Base-by-base conservation (phyloP, 2,888 invertebrate species). In the Campoplex capitator region DNA sequence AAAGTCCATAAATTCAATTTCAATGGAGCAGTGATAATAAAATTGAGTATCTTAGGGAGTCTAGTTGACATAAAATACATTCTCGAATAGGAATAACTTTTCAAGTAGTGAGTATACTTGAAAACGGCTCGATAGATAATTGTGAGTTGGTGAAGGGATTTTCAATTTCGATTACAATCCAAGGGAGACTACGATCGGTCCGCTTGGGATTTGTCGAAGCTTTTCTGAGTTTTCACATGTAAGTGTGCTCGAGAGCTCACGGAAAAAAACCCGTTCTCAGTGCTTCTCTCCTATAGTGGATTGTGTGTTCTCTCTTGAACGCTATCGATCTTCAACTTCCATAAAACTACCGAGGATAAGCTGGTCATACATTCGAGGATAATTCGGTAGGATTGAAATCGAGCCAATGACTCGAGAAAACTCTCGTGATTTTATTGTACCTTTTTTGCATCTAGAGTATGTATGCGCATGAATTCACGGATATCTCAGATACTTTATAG, bases 331-430 rank as follows among this genome's bases (percentile, higher is more conserved):
- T 86, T 86, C 83, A 86, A 85, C 86, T 86, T 82, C 84, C 83
- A 88, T 86, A 88, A 88, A 88, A 88, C 86, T 88, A 86, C 74
- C 84, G 81, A 62, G 84, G 86, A 84, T 88, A 88, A 88, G 82
- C 88, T 67, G 88, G 86, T 88, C 88, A 83, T 88, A 86, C 83
- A 88, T 88, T 88, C 67, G 67, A 79, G 86, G 86, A 86, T 88
- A 84, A 87, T 86, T 85, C 82, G 77, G 84, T 62, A 73, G 83
- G 84, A 88, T 88, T 88, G 88, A 88, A 88, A 88, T 88, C 84
- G 87, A 88, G 84, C 88, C 88, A 88, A 86, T 88, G 88, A 88
- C 88, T 88, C 86, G 86, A 84, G 83, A 86, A 88, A 86, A 83
- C 70, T 83, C 83, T 65, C 48, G 76, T 76, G 85, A 87, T 84